Evolutionary conservation across 2,888 invertebrate genomes (phyloP).

Genomic region (Candidula unifasciata): DNA sequence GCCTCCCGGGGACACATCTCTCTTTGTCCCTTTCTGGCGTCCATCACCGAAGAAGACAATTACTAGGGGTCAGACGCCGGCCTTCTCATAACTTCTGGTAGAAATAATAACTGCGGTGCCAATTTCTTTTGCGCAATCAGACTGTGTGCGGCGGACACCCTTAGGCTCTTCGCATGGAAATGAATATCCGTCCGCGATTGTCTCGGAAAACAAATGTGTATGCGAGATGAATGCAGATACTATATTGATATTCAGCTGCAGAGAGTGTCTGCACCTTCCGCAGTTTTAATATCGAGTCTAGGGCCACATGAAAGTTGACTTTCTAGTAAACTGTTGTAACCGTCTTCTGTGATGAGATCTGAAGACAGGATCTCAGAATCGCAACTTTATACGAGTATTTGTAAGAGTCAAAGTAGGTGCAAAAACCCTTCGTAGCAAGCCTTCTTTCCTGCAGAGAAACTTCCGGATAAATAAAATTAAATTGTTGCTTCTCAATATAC

Average conservation of each 20-base stretch:
- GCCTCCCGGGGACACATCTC: neutral
- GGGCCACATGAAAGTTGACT: neutral
- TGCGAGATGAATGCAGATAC: neutral
- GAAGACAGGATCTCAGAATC: too few species aligned
- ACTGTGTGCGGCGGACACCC: slow-evolving; percentile 16
- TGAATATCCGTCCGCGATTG: slow-evolving; percentile 2
- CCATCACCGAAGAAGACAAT: slow-evolving; percentile 36
- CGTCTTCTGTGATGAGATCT: too few species aligned
- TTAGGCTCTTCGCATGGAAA: slow-evolving; percentile 33
- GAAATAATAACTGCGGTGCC: slow-evolving; percentile 39
- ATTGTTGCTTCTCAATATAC: too few species aligned
- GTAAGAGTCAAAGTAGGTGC: too few species aligned
- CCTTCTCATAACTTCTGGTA: slow-evolving; percentile 9
- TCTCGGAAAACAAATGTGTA: slow-evolving; percentile 27
- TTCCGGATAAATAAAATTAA: too few species aligned
- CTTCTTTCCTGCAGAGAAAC: too few species aligned
- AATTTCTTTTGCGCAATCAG: slow-evolving; percentile 46
- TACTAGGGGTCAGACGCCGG: slow-evolving; percentile 39
- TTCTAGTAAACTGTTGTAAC: too few species aligned
- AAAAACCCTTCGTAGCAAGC: too few species aligned
- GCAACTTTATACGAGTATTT: too few species aligned
- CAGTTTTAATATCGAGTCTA: neutral
- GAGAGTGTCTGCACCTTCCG: neutral
- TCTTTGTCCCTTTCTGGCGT: slow-evolving; percentile 6
- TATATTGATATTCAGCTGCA: neutral